Percentiles rank a stretch among this genome's conserved stretches.
Conservation (phyloP, 2,797 vertebrate genomes). For the Syngnathus acus region DNA sequence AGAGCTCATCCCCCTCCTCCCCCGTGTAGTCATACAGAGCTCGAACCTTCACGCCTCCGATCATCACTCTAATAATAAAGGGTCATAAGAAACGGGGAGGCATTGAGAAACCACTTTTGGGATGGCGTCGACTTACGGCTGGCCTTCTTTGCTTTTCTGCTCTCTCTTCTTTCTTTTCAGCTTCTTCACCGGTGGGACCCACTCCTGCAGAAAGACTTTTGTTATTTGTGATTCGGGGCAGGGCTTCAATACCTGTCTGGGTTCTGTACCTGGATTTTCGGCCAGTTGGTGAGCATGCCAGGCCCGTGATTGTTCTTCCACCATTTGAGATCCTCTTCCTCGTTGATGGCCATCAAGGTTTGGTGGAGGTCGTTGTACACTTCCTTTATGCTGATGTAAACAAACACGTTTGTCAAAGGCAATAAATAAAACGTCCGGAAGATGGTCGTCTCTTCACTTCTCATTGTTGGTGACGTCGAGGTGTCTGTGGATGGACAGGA, state of each 20-base stretch:
- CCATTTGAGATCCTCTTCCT: slow-evolving; percentile 78
- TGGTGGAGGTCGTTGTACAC: slow-evolving; percentile 78
- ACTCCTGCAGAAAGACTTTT: slow-evolving; percentile 60
- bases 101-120: not conserved
- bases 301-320: slow-evolving; percentile 77
- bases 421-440: too few relatives aligned
- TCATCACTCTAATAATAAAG: slow-evolving; percentile 64
- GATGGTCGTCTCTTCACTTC: slow-evolving; percentile 40
- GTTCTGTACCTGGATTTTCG: slow-evolving; percentile 67
- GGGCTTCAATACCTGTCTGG: too few relatives aligned
- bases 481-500: slow-evolving; percentile 78
- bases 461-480: slow-evolving; percentile 78
- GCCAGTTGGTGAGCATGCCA: slow-evolving; percentile 80
- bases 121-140: slow-evolving; percentile 46
- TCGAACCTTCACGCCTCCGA: slow-evolving; percentile 73
- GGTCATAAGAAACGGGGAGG: not conserved
- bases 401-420: not conserved
- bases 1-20: slow-evolving; percentile 73
- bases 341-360: slow-evolving; percentile 71
- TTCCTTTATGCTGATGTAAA: slow-evolving; percentile 66
- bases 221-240: too few relatives aligned
- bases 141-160: slow-evolving; percentile 44
- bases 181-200: slow-evolving; percentile 73
- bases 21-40: slow-evolving; percentile 72
- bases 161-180: slow-evolving; percentile 69